A percentile compares a stretch with the other conserved stretches of the same genome.
phyloP scores from a whole-genome alignment of 2,797 vertebrate genomes.

The Micropoecilia bifurca region DNA sequence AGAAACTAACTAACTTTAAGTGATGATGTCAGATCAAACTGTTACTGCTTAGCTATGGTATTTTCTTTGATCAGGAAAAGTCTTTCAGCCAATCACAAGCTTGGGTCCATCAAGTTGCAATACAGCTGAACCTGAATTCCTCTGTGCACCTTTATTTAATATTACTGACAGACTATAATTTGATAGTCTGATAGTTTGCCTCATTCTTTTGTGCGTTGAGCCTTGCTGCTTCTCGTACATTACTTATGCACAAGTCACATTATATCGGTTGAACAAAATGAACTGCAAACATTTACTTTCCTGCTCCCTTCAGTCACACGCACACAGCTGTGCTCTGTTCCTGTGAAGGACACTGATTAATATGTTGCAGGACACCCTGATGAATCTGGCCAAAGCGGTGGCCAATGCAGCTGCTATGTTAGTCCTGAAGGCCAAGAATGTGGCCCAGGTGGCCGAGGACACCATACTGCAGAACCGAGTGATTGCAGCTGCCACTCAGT shows the following conservation, averaged over 20 bases:
- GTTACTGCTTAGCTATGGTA: not conserved
- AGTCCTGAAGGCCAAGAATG: conserved; percentile 98
- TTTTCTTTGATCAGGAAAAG: not conserved
- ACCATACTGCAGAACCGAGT: conserved; percentile 95
- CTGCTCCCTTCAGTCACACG: conserved; percentile 39
- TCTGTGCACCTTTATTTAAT: not conserved
- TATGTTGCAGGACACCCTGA: conserved; percentile 91
- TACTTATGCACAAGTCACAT: not conserved
- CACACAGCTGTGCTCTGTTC: conserved; percentile 61
- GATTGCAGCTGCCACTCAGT: conserved; percentile 97
- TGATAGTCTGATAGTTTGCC: conserved; percentile 5
- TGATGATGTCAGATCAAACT: not conserved
- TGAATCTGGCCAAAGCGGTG: conserved; percentile 98
- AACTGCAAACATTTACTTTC: conserved; percentile 37
- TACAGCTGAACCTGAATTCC: not conserved
- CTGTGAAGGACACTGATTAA: conserved; percentile 69
- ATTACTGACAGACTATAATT: not conserved
- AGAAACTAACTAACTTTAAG: not conserved
- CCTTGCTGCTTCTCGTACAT: not conserved
- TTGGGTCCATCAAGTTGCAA: not conserved
- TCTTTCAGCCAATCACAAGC: not conserved
- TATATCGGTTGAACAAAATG: conserved; percentile 14
- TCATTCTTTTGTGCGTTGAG: not conserved
- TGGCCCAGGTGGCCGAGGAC: conserved; percentile 96
- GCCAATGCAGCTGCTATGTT: conserved; percentile 98